These are phyloP conservation scores for Muschampia plurimacula DNA, from an alignment of 2,888 invertebrate species.

Conservation along the genomic window DNA sequence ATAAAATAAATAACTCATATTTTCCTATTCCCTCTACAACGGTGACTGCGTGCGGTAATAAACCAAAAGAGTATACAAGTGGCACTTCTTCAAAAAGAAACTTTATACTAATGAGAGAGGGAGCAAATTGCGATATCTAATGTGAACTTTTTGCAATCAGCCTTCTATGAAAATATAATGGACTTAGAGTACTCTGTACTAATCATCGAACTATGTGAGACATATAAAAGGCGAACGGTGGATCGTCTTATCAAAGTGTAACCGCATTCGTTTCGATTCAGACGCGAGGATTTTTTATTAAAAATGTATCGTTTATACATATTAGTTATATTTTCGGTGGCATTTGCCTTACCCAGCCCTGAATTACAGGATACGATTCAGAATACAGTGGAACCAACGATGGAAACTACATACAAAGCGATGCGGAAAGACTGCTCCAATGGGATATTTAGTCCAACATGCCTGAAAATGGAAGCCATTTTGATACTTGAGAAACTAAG, in stretches of 20 bases:
- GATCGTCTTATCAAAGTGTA: constrained; percentile 76
- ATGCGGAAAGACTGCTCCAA: constrained; percentile 72
- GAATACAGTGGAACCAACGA: constrained; percentile 56
- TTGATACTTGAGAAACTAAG: constrained; percentile 73
- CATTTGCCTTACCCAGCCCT: constrained; percentile 67
- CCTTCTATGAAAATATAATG: constrained; percentile 84
- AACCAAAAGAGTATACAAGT: constrained; percentile 56
- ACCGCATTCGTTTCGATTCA: constrained; percentile 62
- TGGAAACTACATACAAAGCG: constrained; percentile 64
- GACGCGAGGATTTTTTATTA: constrained; percentile 56
- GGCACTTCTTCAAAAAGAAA: constrained; percentile 47
- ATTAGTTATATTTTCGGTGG: constrained; percentile 57
- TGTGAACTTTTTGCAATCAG: constrained; percentile 71
- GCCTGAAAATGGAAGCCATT: constrained; percentile 78
- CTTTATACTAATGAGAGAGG: constrained; percentile 46
- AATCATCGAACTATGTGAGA: constrained; percentile 75
- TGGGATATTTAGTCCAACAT: constrained; percentile 75
- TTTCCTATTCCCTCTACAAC: constrained; percentile 61
- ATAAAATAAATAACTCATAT: constrained; percentile 55
- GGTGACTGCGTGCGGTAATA: constrained; percentile 73
- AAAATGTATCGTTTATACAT: constrained; percentile 65
- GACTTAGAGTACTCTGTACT: constrained; percentile 68
- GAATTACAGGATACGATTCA: constrained; percentile 53
- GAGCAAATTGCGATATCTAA: constrained; percentile 45
- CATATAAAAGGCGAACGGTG: constrained; percentile 78